phyloP scores from a whole-genome alignment of 2,113 vertebrate species.

The Uria lomvia region DNA sequence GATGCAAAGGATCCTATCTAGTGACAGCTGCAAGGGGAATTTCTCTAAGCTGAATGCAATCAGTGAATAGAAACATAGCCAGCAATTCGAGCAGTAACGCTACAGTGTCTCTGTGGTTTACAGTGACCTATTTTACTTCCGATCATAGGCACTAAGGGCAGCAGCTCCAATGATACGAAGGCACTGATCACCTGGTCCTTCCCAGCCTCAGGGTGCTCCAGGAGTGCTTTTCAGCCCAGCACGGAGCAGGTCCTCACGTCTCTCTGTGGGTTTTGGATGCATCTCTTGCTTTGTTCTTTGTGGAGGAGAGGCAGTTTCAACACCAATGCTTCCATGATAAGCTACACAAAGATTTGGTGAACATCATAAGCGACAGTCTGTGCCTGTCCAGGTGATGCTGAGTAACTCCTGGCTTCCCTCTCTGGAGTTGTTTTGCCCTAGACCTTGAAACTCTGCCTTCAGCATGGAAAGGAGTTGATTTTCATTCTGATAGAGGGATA shows the following conservation, averaged over 20 bases:
- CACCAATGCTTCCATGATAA: neutral
- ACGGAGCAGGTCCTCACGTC: neutral
- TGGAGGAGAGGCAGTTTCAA: neutral
- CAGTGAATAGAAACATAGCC: neutral
- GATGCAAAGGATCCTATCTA: neutral
- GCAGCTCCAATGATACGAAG: neutral
- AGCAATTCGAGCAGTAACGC: fast-evolving
- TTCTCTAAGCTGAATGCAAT: neutral
- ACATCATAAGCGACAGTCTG: neutral
- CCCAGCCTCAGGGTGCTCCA: neutral
- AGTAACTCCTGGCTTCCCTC: neutral
- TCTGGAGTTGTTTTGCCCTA: neutral
- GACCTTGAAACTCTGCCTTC: neutral
- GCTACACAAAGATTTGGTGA: neutral
- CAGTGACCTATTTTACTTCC: neutral
- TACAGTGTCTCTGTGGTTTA: neutral
- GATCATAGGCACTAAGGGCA: neutral
- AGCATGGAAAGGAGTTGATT: neutral
- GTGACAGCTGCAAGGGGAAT: neutral
- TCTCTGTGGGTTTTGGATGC: neutral
- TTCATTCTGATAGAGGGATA: neutral
- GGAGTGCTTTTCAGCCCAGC: neutral
- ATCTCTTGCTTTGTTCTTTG: neutral
- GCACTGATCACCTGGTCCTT: neutral
- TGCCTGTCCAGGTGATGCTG: neutral